A percentile compares a stretch with the other conserved stretches of the same genome.
Conservation (phyloP, 2,113 vertebrate species). For the Paralichthys olivaceus region DNA sequence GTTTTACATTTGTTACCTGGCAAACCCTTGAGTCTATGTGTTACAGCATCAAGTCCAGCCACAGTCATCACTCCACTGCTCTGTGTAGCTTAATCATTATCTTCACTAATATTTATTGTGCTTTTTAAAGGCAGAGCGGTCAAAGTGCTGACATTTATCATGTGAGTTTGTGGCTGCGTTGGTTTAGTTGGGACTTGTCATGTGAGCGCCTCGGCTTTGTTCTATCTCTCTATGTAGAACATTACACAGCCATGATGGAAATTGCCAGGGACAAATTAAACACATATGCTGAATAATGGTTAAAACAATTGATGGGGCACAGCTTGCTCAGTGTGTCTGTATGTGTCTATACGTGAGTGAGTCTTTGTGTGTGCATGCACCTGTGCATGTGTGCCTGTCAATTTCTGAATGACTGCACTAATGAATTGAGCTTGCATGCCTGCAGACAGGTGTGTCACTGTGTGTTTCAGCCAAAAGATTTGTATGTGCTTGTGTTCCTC, state of each 20-base stretch:
- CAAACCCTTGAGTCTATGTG: conserved; percentile 14
- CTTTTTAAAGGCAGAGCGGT: conserved; percentile 58
- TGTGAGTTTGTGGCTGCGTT: conserved; percentile 67
- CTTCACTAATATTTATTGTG: conserved; percentile 35
- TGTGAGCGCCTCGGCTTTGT: conserved; percentile 58
- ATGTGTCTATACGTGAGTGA: neutral
- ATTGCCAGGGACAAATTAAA: conserved; percentile 75
- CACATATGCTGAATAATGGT: conserved; percentile 75
- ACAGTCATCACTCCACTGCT: conserved; percentile 12
- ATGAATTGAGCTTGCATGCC: conserved; percentile 15
- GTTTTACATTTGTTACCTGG: conserved; percentile 52
- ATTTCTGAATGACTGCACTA: conserved; percentile 15
- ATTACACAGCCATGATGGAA: conserved; percentile 63
- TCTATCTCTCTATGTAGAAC: conserved; percentile 65
- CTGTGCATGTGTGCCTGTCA: conserved; percentile 1
- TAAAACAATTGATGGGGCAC: conserved; percentile 70
- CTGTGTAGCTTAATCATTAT: conserved; percentile 17
- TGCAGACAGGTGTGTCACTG: conserved; percentile 6
- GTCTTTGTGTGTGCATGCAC: conserved; percentile 9
- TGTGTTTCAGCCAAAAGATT: neutral
- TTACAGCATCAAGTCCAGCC: conserved; percentile 30
- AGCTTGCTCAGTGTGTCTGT: conserved; percentile 35
- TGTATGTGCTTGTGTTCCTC: conserved; percentile 39
- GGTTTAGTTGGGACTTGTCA: conserved; percentile 58
- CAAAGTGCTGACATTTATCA: conserved; percentile 70